Base-by-base conservation (phyloP, 2,113 vertebrate species). In the Cariama cristata region DNA sequence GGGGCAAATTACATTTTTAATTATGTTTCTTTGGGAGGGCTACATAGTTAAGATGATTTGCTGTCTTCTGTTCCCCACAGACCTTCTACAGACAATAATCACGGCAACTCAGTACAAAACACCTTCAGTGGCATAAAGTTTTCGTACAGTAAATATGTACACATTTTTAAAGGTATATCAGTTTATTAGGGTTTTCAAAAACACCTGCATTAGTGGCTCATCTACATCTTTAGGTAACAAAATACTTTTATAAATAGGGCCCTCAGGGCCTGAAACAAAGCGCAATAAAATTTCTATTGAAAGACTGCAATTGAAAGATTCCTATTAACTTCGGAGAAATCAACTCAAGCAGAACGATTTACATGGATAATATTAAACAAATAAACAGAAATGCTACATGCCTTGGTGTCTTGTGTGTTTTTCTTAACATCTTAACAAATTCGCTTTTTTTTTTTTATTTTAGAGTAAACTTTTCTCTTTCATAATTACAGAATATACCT, bases 1-100 rank as follows among this genome's bases (percentile, higher is more conserved):
- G 66, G 50, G 24, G 15, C 14, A 82, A 92, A 96, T 92, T 94
- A 79, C n/a, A 42, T 71, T 96, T 94, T 92, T 86, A 91, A 95
- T 94, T 89, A 77, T 75, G 73, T 82, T 88, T 96, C 94, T 93
- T 88, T 49, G 67, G 53, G 56, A 88, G 38, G 24, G 8, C 67
- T 84, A 63, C 52, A 38, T 19, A 79, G 58, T 92, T 96, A 92
- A 73, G 66, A 79, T 66, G 67, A 91, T 91, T 93, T 93, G 55
- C 40, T 93, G 44, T 66, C 47, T 90, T 55, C 45, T 69, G 5
- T 40, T 83, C 38, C 88, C 79, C 58, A 40, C 26, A 77, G 82
- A 58, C 75, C 33, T 80, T 63, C 68, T 80, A 72, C 26, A 62
- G 30, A 26, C 0, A 0, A 93, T 55, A 86, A 86, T 95, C 67